These are phyloP conservation scores for Noctua comes DNA, from an alignment of 2,888 invertebrate species.

Conservation along the genomic window DNA sequence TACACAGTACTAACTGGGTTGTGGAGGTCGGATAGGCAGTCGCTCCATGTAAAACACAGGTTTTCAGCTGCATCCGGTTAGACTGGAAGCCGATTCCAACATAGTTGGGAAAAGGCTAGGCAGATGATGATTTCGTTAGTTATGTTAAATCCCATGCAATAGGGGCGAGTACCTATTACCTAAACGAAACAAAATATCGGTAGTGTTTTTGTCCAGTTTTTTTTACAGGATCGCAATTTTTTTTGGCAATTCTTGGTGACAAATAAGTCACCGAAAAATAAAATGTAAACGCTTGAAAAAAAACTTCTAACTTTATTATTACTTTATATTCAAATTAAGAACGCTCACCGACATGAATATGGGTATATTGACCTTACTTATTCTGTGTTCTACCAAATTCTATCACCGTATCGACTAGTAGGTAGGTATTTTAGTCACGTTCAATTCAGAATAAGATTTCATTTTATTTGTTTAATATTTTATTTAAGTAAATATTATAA, in stretches of 20 bases:
- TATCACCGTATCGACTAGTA: background rate
- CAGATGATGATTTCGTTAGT: too few relatives aligned
- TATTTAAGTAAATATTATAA: background rate
- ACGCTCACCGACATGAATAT: constrained; percentile 8
- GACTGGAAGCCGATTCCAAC: too few relatives aligned
- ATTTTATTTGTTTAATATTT: constrained; percentile 12
- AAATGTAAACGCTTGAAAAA: background rate
- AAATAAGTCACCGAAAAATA: background rate
- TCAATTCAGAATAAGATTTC: background rate
- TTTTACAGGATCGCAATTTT: background rate
- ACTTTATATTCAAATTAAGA: constrained; percentile 30
- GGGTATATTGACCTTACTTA: constrained; percentile 48
- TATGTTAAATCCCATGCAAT: background rate
- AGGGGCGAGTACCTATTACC: too few relatives aligned
- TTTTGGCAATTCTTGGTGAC: background rate
- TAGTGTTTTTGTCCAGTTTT: background rate
- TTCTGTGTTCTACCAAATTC: constrained; percentile 15
- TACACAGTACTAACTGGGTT: too few relatives aligned
- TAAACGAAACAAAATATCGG: background rate
- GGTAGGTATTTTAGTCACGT: constrained; percentile 36
- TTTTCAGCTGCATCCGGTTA: too few relatives aligned
- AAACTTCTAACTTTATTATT: constrained; percentile 1
- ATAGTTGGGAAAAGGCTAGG: too few relatives aligned
- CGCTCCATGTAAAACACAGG: too few relatives aligned
- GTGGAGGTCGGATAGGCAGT: too few relatives aligned